Evolutionary conservation across 2,113 vertebrate species (phyloP).

Genomic region (Rhipidura dahli): DNA sequence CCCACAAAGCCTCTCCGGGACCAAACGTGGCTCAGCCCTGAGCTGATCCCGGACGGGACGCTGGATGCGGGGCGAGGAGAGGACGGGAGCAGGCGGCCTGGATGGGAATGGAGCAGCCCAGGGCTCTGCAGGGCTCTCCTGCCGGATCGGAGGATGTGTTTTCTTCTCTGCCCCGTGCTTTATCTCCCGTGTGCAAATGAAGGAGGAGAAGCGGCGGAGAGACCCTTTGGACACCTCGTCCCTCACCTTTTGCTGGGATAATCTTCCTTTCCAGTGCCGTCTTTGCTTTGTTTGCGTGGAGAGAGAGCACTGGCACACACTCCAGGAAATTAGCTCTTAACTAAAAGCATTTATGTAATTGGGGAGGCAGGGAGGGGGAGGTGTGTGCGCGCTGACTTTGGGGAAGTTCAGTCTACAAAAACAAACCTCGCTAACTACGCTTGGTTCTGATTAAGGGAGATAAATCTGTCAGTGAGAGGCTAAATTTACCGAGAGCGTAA

Average conservation of each 20-base stretch:
- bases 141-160: not conserved
- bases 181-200: not conserved
- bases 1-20: not conserved
- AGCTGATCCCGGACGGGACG: not conserved
- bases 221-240: not conserved
- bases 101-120: not conserved
- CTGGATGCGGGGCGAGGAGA: not conserved
- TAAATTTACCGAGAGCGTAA: conserved; percentile 1
- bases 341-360: conserved; percentile 3
- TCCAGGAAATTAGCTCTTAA: conserved; percentile 29
- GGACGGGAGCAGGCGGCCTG: not conserved
- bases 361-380: not conserved
- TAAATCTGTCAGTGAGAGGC: conserved; percentile 45
- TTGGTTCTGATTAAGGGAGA: conserved; percentile 34
- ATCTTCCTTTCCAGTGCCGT: not conserved
- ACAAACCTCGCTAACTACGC: conserved; percentile 14
- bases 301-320: not conserved
- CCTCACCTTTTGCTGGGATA: not conserved
- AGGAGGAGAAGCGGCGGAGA: not conserved
- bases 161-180: not conserved
- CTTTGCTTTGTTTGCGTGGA: conserved; percentile 4
- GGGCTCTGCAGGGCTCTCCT: not conserved
- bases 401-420: conserved; percentile 47
- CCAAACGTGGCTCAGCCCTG: not conserved
- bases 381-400: not conserved